Evolutionary conservation across 2,888 invertebrate species (phyloP).

Genomic region (Rotaria socialis): DNA sequence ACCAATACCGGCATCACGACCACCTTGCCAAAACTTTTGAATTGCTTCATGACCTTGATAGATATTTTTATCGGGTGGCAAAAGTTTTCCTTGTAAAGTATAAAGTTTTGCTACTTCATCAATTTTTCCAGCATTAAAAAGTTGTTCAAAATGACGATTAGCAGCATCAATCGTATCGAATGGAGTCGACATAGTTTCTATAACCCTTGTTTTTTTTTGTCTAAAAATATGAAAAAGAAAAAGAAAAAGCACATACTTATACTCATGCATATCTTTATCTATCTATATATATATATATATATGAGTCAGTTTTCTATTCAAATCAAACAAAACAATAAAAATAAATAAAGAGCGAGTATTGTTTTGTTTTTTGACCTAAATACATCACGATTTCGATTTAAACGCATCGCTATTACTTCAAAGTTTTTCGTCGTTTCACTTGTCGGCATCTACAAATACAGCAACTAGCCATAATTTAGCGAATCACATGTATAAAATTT

Average conservation of each 20-base stretch:
- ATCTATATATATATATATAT: too few relatives aligned
- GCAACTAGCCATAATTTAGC: too few relatives aligned
- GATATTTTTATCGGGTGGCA: not conserved
- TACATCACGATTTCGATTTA: too few relatives aligned
- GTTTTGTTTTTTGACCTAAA: too few relatives aligned
- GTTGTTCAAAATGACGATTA: not conserved
- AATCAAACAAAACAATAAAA: not conserved
- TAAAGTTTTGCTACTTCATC: not conserved
- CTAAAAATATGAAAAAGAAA: not conserved
- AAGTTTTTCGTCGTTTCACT: not conserved
- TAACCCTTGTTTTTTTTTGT: too few relatives aligned
- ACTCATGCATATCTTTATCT: too few relatives aligned
- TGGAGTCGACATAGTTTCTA: not conserved
- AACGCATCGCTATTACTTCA: too few relatives aligned
- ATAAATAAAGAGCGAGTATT: too few relatives aligned
- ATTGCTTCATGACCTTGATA: constrained; percentile 25
- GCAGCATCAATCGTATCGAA: not conserved
- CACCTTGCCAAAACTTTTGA: not conserved
- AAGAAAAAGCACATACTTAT: too few relatives aligned
- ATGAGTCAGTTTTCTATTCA: too few relatives aligned
- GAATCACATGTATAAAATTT: too few relatives aligned
- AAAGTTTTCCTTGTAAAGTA: not conserved
- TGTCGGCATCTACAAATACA: not conserved
- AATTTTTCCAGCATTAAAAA: not conserved
- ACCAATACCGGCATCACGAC: not conserved